Conservation (phyloP, 1,140 invertebrate genomes). For the Drosophila novamexicana region DNA sequence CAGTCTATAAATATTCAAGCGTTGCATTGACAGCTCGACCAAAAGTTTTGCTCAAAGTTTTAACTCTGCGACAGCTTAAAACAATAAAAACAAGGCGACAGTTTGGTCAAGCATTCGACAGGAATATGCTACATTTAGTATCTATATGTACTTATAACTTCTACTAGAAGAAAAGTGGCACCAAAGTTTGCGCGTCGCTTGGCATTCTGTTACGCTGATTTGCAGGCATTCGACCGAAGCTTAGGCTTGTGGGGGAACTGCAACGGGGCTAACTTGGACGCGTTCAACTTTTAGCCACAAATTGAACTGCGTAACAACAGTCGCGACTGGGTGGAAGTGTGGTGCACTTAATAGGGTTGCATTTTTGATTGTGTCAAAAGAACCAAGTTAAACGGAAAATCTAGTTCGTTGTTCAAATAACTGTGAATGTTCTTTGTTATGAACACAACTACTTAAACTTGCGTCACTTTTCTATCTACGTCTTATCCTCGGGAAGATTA, state of each 20-base stretch:
- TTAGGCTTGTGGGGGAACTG: not conserved
- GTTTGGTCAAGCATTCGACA: conserved; percentile 21
- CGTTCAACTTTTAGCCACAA: conserved; percentile 37
- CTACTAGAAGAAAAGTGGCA: not conserved
- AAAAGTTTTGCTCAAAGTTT: conserved; percentile 62
- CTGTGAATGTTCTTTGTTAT: too few species aligned
- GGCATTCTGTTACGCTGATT: conserved; percentile 41
- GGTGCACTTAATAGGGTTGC: not conserved
- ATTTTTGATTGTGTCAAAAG: conserved; percentile 7
- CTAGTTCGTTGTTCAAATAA: too few species aligned
- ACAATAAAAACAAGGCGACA: conserved; percentile 52
- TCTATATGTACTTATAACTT: not conserved
- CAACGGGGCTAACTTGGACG: not conserved
- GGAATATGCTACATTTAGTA: not conserved
- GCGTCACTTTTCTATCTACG: too few species aligned
- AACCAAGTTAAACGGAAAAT: not conserved
- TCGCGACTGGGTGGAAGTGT: not conserved
- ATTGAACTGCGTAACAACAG: conserved; percentile 34
- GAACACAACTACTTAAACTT: too few species aligned
- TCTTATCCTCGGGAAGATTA: too few species aligned
- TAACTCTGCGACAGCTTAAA: conserved; percentile 57
- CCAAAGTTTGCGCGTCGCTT: conserved; percentile 35
- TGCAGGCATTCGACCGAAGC: conserved; percentile 4
- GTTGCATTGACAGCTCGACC: conserved; percentile 59
- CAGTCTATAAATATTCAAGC: conserved; percentile 71